These are phyloP conservation scores for Artibeus lituratus DNA, from an alignment of 2,797 vertebrate species.

Conservation along the genomic window DNA sequence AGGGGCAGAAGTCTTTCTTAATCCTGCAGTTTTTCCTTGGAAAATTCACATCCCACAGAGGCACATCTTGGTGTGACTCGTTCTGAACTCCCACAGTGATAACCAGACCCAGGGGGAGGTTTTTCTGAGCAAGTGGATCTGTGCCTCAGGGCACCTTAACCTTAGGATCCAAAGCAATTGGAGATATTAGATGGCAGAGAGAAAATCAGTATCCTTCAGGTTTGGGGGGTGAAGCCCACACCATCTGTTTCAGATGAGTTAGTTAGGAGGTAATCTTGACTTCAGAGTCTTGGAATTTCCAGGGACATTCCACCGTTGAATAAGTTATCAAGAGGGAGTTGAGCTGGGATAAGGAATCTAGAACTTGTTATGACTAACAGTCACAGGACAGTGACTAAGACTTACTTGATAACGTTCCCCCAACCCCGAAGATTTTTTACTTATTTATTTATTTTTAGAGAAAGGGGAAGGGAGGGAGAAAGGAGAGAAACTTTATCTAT, in stretches of 20 bases:
- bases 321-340: not conserved
- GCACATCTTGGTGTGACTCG: not conserved
- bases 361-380: not conserved
- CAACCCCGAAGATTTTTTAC: too few relatives aligned
- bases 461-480: too few relatives aligned
- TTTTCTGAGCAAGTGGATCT: not conserved
- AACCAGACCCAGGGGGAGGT: not conserved
- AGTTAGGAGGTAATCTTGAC: not conserved
- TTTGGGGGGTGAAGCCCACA: not conserved
- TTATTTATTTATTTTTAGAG: not conserved
- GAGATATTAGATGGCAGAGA: not conserved
- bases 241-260: not conserved
- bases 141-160: not conserved
- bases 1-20: not conserved
- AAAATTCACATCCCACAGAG: not conserved
- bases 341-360: not conserved
- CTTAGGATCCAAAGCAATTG: not conserved
- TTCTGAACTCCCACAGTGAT: not conserved
- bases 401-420: not conserved
- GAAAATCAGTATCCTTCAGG: not conserved
- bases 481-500: not conserved
- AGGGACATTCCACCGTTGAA: not conserved
- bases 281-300: not conserved
- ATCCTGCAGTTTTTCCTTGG: not conserved
- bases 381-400: not conserved